phyloP scores from a whole-genome alignment of 1,140 invertebrate species.

The Drosophila nannoptera region DNA sequence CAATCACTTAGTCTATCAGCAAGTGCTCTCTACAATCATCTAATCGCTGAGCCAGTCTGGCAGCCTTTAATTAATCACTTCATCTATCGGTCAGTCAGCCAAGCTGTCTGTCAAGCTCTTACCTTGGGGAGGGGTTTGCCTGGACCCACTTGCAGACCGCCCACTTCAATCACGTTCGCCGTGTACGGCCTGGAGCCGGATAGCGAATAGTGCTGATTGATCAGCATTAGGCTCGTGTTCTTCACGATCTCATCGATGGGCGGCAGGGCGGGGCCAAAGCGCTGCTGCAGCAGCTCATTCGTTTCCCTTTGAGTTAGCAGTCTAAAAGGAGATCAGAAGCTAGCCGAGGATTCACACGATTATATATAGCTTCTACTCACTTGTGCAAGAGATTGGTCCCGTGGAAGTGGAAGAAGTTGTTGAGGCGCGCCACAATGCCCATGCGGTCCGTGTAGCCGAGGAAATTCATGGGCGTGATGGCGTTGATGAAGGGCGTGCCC shows the following conservation, averaged over 20 bases:
- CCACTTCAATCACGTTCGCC: constrained; percentile 82
- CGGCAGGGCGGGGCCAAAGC: constrained; percentile 81
- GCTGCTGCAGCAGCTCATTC: constrained; percentile 80
- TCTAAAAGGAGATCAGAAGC: constrained; percentile 55
- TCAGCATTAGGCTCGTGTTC: constrained; percentile 81
- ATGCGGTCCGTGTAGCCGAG: constrained; percentile 80
- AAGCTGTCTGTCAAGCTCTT: neutral
- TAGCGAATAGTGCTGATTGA: constrained; percentile 82
- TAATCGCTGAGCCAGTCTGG: too few species aligned
- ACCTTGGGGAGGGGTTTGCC: constrained; percentile 80
- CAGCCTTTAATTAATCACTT: too few species aligned
- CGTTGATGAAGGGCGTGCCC: constrained; percentile 81
- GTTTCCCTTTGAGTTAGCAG: constrained; percentile 80
- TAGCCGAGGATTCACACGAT: neutral
- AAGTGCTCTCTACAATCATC: too few species aligned
- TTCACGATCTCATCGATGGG: constrained; percentile 81
- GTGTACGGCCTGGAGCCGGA: constrained; percentile 80
- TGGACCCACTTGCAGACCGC: constrained; percentile 80
- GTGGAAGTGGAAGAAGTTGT: constrained; percentile 79
- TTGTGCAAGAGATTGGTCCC: constrained; percentile 79
- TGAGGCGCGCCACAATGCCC: constrained; percentile 81
- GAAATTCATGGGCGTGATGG: constrained; percentile 81
- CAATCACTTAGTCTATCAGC: too few species aligned
- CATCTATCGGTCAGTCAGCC: neutral
- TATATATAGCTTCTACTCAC: constrained; percentile 50